Base-by-base conservation (phyloP, 2,888 invertebrate species). In the Hedya salicella region DNA sequence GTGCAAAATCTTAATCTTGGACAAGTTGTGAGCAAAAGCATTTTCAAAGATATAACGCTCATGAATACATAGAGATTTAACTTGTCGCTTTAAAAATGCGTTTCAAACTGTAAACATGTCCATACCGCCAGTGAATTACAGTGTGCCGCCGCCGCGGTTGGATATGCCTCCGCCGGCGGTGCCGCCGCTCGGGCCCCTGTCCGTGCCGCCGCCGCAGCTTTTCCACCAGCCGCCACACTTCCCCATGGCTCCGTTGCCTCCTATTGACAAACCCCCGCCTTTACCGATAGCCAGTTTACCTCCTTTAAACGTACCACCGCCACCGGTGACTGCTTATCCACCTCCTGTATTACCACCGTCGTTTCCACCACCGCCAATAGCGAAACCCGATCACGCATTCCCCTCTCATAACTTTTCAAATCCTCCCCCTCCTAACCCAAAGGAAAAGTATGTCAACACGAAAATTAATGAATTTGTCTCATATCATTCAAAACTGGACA, bases 71-170 rank as follows among this genome's bases (percentile, higher is more conserved):
- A 42, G 11, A 14, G 9, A 14, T 8, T n/a, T 21, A n/a, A 6
- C 21, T 13, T 1, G 21, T 9, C 11, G 36, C 9, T 13, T 16
- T 14, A 30, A 32, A 42, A 52, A 62, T 52, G 25, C 19, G 30
- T 19, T 39, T 40, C 49, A 44, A 50, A 40, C 25, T 40, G 17
- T 11, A 13, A 75, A 73, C 68, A 88, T 89, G 89, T 88, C 89
- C 6, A 71, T 80, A 69, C 88, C 87, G 3, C 84, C 88, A 13
- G 68, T 81, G 40, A 78, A 85, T 67, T 91, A 85, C 67, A 83
- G 79, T 67, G 73, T 88, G 14, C 88, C 88, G 56, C 89, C 89
- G 19, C 88, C 89, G 49, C 76, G 74, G 42, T 71, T 86, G 64
- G 76, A 76, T 21, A 69, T 81, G 71, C 83, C 81, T 19, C 84